A percentile compares a stretch with the other conserved stretches of the same genome.
phyloP scores from a whole-genome alignment of 2,888 invertebrate species.

The Clistopyga incitator region DNA sequence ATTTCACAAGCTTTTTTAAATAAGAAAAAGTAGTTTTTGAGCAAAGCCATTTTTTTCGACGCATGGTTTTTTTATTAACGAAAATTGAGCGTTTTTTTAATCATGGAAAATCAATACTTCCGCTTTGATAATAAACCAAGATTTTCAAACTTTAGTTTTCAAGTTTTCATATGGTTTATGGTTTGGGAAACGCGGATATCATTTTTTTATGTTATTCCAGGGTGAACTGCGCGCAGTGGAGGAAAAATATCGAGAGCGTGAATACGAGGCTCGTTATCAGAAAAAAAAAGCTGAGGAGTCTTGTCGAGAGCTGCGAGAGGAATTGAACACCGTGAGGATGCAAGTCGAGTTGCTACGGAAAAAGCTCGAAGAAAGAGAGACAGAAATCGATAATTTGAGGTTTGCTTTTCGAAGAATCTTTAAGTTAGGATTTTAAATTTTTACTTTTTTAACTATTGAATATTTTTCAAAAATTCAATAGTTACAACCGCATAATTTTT shows the following conservation, averaged over 20 bases:
- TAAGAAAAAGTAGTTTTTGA: too few species aligned
- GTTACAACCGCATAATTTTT: too few species aligned
- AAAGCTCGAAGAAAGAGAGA: conserved; percentile 79
- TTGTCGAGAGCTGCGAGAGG: conserved; percentile 72
- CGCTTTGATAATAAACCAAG: too few species aligned
- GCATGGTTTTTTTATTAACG: too few species aligned
- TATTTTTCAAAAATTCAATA: too few species aligned
- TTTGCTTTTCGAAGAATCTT: conserved; percentile 42
- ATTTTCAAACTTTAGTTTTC: not conserved
- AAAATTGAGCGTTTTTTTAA: too few species aligned
- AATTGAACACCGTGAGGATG: conserved; percentile 73
- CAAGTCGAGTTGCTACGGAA: conserved; percentile 75
- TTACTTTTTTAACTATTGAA: too few species aligned
- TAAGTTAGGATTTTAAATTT: not conserved
- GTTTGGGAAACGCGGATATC: not conserved
- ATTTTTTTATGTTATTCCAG: conserved; percentile 64
- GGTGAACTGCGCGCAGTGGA: conserved; percentile 74
- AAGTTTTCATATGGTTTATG: not conserved
- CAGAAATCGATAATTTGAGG: conserved; percentile 78
- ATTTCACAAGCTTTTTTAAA: too few species aligned
- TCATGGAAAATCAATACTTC: too few species aligned
- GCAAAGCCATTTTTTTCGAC: too few species aligned
- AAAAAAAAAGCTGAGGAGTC: conserved; percentile 75
- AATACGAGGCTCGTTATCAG: conserved; percentile 68
- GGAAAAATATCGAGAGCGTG: conserved; percentile 73